Conservation (phyloP, 2,888 invertebrate species). For the Hypolimnas misippus region DNA sequence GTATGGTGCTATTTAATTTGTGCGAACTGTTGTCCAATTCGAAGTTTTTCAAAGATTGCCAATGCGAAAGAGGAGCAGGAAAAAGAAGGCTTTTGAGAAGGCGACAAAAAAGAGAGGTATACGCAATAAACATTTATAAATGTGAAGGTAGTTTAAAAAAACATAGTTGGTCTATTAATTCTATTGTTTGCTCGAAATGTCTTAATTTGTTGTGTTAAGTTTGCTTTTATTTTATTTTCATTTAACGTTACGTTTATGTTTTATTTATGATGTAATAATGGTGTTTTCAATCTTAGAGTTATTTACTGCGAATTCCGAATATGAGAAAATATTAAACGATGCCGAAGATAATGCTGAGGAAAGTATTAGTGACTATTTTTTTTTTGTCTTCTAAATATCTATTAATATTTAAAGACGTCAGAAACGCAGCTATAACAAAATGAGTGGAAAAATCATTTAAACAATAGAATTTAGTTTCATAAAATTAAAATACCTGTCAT, state of each 20-base stretch:
- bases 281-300: constrained; percentile 29
- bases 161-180: background rate
- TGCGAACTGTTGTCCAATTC: constrained; percentile 76
- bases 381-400: background rate
- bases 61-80: constrained; percentile 82
- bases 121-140: background rate
- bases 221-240: background rate
- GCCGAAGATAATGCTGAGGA: constrained; percentile 19
- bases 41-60: constrained; percentile 74
- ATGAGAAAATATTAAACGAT: constrained; percentile 23
- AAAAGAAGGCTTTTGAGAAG: constrained; percentile 73
- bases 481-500: too few relatives aligned
- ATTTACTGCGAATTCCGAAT: constrained; percentile 23
- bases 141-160: constrained; percentile 9
- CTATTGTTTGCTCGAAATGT: background rate
- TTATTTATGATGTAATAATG: constrained; percentile 8
- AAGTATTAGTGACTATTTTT: constrained; percentile 32
- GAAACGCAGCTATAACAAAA: too few relatives aligned
- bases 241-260: background rate
- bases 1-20: constrained; percentile 70
- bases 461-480: too few relatives aligned
- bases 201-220: background rate
- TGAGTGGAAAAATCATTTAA: too few relatives aligned
- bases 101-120: constrained; percentile 63
- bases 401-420: too few relatives aligned